Evolutionary conservation across 2,113 vertebrate species (phyloP), one percentile per base, ranked within the genome.

Genomic region (Chaetodon trifascialis): DNA sequence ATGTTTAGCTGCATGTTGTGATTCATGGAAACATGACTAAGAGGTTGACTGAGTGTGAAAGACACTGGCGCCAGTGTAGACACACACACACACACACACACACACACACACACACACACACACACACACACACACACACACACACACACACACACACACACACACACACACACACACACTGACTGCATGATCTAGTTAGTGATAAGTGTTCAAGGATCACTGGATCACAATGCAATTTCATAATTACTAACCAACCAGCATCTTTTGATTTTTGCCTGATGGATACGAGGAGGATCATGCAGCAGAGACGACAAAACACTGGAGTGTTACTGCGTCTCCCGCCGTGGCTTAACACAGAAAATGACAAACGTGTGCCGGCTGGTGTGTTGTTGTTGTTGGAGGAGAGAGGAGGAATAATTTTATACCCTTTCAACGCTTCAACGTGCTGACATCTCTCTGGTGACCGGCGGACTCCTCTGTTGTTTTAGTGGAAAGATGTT

Each of bases 1-100:
- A 88, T 85, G 88, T 88, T 82, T 74, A 85, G 70, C 89, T 81
- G 78, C 81, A 36, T 85, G 83, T 81, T 83, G 85, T 83, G 76
- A 91, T 81, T 90, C 89, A 86, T 60, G 72, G 73, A 85, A 86
- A 90, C 79, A 82, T 88, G 85, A 89, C 76, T 86, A 68, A 90
- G 76, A 62, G 85, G 51, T 72, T 84, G 82, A 86, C 76, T 81
- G 82, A 84, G 86, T 89, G 86, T 78, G 84, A 87, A 84, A 78
- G 73, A 82, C 58, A 54, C 73, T 82, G 80, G 87, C n/a, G 67
- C 65, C 65, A 74, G 47, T 8, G 44, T 15, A 36, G 16, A 60
- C 21, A 52, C 72, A 52, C 65, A 70, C 58, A 51, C 25, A 74
- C 73, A 46, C 73, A 76, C 73, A 73, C 38, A 54, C 16, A 38